These are phyloP conservation scores for Threskiornis aethiopicus DNA, from an alignment of 2,797 vertebrate genomes.

Conservation along the genomic window DNA sequence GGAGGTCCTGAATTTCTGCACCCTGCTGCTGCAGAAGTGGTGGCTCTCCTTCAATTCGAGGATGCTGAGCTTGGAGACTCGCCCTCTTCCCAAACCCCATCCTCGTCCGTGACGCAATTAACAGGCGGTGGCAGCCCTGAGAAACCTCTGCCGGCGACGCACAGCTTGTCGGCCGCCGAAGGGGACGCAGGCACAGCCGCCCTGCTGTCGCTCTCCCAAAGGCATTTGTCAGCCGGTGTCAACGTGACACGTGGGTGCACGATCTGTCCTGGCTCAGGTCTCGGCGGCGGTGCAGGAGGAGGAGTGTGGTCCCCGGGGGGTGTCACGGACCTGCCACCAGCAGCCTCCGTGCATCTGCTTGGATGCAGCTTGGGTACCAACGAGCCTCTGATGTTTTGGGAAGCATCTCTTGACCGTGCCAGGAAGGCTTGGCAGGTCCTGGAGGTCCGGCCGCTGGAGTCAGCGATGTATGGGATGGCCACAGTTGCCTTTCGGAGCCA, in stretches of 20 bases:
- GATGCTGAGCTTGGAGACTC: not conserved
- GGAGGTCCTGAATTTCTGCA: not conserved
- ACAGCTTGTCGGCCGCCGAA: not conserved
- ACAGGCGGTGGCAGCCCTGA: not conserved
- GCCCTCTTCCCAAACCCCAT: not conserved
- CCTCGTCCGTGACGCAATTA: not conserved
- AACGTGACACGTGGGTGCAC: not conserved
- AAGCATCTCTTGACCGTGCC: not conserved
- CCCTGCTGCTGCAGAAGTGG: not conserved
- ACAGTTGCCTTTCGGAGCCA: not conserved
- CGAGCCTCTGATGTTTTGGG: not conserved
- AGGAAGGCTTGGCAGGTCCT: not conserved
- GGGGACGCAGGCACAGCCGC: not conserved
- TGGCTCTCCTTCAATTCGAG: not conserved
- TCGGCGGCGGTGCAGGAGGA: not conserved
- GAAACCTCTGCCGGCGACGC: not conserved
- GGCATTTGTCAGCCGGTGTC: not conserved
- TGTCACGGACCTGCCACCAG: no score
- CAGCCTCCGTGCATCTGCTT: rapidly evolving
- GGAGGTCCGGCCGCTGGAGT: no score
- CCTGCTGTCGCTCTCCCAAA: not conserved
- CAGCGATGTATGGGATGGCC: rapidly evolving
- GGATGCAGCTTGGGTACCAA: not conserved
- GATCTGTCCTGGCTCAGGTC: not conserved
- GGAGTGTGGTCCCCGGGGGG: not conserved